Evolutionary conservation across 1,140 invertebrate genomes (phyloP).

Genomic region (Hormaphis cornu): DNA sequence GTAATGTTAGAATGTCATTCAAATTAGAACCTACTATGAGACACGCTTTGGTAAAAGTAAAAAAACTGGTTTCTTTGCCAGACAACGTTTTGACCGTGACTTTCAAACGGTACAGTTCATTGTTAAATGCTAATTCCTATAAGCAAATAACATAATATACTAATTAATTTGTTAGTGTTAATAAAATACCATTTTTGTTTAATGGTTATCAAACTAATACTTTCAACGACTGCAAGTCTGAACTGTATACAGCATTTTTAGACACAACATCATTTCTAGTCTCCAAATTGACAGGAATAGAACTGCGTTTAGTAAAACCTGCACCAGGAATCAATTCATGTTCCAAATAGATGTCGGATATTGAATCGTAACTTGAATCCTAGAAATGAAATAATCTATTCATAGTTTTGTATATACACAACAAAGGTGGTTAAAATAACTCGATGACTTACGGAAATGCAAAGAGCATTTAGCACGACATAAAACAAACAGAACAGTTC

Average conservation of each 20-base stretch:
- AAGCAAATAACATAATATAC: too few species aligned
- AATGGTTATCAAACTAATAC: background rate
- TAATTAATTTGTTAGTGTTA: too few species aligned
- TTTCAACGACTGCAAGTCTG: constrained; percentile 10
- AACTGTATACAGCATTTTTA: background rate
- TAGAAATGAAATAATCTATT: background rate
- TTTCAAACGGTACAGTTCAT: constrained; percentile 68
- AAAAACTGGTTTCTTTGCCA: constrained; percentile 55
- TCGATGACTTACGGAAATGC: background rate
- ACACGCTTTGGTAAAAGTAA: constrained; percentile 66
- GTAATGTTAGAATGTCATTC: constrained; percentile 5
- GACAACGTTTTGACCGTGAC: constrained; percentile 56
- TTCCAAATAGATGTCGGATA: constrained; percentile 16
- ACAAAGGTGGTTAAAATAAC: background rate
- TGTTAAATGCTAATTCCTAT: constrained; percentile 54
- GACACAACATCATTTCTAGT: constrained; percentile 3
- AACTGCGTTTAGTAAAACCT: background rate
- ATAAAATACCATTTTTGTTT: too few species aligned
- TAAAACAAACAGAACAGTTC: background rate
- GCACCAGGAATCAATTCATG: constrained; percentile 14
- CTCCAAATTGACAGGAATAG: background rate
- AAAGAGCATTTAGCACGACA: background rate
- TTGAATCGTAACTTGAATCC: constrained; percentile 21
- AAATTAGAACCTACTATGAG: constrained; percentile 9
- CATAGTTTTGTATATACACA: background rate